Evolutionary conservation across 2,888 invertebrate genomes (phyloP), one percentile per base, ranked within the genome.

Genomic region (Caenorhabditis auriculariae): DNA sequence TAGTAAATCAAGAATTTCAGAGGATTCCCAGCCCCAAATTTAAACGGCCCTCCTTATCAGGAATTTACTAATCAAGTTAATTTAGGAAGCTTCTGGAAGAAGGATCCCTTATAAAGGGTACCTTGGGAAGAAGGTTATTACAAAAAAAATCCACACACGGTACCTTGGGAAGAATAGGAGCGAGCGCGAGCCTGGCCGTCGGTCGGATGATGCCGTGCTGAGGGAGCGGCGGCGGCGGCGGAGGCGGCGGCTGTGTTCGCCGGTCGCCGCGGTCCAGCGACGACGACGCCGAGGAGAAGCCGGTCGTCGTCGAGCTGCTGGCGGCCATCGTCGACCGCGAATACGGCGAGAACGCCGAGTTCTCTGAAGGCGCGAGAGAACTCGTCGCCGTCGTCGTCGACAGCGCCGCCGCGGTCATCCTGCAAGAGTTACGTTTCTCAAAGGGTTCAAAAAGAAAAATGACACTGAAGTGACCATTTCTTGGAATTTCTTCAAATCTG

Each of bases 161-260:
- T n/a, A 45, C 45, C 45, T 56, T 52, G 27, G 50, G 60, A 55
- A 60, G 60, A 60, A 60, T 55, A 15, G 55, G 55, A 39, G 49
- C 52, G 27, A 52, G 48, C 2, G 55, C 55, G 26, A 55, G 48
- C 35, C 53, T 52, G 19, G 61, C 56, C 48, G 56, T 54, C 41
- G 61, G 61, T 23, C 61, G 56, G 21, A 61, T 45, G 26, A 61
- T 50, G n/a, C 56, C 61, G 24, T 60, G 60, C 0, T 28, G 46
- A 2, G 48, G 9, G 23, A 27, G 19, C 21, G 39, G 39, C n/a
- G 44, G 24, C 28, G 26, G 17, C 44, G 21, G 46, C 3, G 48
- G 9, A 29, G 43, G 19, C 21, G 39, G 39, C n/a, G 44, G 24
- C 28, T 17, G 17, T 28, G 21, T 52, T 32, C 29, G 52, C 42